Evolutionary conservation across 2,113 vertebrate species (phyloP), one percentile per base, ranked within the genome.

Genomic region (Tringa solitaria): DNA sequence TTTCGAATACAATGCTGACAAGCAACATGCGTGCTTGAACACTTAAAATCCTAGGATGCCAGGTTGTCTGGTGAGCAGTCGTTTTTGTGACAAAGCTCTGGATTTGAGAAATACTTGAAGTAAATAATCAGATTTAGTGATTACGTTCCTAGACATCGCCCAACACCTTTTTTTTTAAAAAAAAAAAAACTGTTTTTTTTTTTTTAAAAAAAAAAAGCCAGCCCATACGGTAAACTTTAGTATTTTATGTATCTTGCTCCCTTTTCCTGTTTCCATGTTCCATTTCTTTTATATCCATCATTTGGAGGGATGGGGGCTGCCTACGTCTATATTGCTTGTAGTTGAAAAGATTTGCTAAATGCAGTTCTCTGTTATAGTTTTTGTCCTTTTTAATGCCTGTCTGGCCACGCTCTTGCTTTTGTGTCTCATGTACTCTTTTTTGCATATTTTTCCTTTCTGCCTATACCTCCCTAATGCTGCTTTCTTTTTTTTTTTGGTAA

Each of bases 121-220:
- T 80, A 94, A 90, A 75, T 64, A 59, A 88, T 76, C 57, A 64
- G 63, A 43, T 77, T 64, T n/a, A 63, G 30, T 65, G 39, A 28
- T 77, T 59, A 12, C 10, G 83, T 76, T 46, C 14, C 59, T 57
- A 53, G 33, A 76, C 50, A 28, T 60, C 2, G 2, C 15, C 5
- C 5, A 73, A 43, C 17, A 32, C 6, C 32, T 27, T 5, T 46
- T 28, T 56, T 50, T 50, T 56, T 4, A 10, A 41, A 41, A 43
- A 43, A 43, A 43, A 43, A 43, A 43, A 15, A 14, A 43, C n/a
- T n/a, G n/a, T n/a, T n/a, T n/a, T n/a, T 27, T 5, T 46, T 28
- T 56, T 50, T 50, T 56, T 4, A 10, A 41, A 41, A 43, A 43
- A 43, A 43, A 43, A 43, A 43, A 15, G 6, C 26, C 51, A 43